A percentile compares a stretch with the other conserved stretches of the same genome.
phyloP scores from a whole-genome alignment of 2,888 invertebrate species.

The Coleophora flavipennella region DNA sequence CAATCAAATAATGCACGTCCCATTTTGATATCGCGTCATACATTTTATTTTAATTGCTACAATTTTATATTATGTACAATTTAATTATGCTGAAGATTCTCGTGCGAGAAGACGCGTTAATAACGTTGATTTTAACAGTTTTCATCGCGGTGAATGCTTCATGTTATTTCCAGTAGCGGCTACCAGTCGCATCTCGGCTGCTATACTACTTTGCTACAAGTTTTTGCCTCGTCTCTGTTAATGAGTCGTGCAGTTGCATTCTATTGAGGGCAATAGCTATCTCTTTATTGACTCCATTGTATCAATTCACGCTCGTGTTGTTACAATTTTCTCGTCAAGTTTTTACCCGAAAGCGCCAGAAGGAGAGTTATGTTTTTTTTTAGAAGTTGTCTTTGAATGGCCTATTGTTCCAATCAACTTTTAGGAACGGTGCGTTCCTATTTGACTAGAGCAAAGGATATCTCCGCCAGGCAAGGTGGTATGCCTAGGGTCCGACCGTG shows the following conservation, averaged over 20 bases:
- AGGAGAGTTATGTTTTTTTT: no score
- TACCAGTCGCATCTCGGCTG: slow-evolving; percentile 22
- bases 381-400: not conserved
- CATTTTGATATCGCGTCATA: not conserved
- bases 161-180: no score
- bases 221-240: slow-evolving; percentile 29
- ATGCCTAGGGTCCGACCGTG: no score
- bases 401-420: not conserved
- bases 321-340: no score
- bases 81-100: not conserved
- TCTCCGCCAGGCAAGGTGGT: no score
- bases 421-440: no score
- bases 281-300: not conserved
- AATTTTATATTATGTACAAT: not conserved
- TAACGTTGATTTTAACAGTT: slow-evolving; percentile 22
- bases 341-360: no score
- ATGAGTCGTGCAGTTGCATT: slow-evolving; percentile 26
- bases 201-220: no score
- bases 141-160: no score
- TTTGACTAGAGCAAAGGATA: no score
- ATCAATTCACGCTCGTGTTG: no score
- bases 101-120: slow-evolving; percentile 14
- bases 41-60: slow-evolving; percentile 6
- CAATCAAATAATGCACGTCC: not conserved
- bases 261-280: slow-evolving; percentile 13